Evolutionary conservation across 2,797 vertebrate species (phyloP), one percentile per base, ranked within the genome.

Genomic region (Myripristis jacobus): DNA sequence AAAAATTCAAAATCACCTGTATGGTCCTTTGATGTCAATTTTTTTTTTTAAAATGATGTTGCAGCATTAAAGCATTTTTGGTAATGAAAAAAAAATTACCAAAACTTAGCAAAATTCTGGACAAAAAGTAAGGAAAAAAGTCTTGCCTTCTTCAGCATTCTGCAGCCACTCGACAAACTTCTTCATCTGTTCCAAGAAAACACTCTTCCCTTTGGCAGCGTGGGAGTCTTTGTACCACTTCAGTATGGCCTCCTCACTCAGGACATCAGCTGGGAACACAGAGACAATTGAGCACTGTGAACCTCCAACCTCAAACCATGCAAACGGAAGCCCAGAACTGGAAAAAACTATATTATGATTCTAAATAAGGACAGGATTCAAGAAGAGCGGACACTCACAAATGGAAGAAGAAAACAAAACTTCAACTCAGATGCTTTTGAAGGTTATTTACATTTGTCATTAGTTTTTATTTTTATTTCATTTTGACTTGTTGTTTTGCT

Each of bases 111-210:
- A 58, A 41, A n/a, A 6, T 29, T 13, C 12, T 51, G 24, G 11
- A 50, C 7, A 29, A 3, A 44, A 51, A 10, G 4, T 15, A 31
- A 58, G 10, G 19, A 9, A 6, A 41, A 43, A 5, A 1, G 21
- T 13, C 24, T 18, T 95, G 96, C 96, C 96, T 95, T 97, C 96
- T 89, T 97, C 96, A 76, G 96, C 96, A 0, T 96, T 96, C 84
- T 96, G 95, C 67, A 97, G 90, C 96, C 96, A 97, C 81, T 97
- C 96, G 22, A 97, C 96, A 85, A 97, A 97, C 79, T 95, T 96
- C 90, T 95, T 97, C 96, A 97, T 97, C 92, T 97, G 96, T 77
- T 97, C 96, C 84, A 97, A 93, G 75, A 97, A 97, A 72, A 97
- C 92, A 56, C 96, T 96, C 86, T 96, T 97, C 76, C 96, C 96